Evolutionary conservation across 1,140 invertebrate genomes (phyloP), one percentile per base, ranked within the genome.

Genomic region (Melipona quadrifasciata): DNA sequence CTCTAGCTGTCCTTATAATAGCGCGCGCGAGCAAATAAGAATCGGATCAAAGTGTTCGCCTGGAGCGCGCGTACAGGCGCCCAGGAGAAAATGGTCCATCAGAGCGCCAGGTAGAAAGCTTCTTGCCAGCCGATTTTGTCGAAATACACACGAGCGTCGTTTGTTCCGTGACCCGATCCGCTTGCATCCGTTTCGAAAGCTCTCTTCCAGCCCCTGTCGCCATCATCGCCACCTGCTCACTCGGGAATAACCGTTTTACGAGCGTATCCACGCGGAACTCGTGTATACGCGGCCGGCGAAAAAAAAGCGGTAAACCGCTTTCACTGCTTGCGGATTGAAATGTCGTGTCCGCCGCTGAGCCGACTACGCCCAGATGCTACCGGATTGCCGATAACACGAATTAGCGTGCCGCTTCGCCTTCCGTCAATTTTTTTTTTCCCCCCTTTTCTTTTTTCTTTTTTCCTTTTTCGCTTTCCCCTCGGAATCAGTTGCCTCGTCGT

Each of bases 161-260:
- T 68, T 57, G 71, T 82, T 39, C 64, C 58, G 73, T 65, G 34
- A 57, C 73, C 64, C 39, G 80, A 82, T 82, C 80, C 82, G 64
- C 65, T 80, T 78, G 82, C 74, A 78, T 87, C 67, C 84, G 57
- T 67, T 74, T 61, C 57, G 70, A 70, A 64, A 78, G 53, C 73
- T 51, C 58, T n/a, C 71, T 67, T 51, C 51, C 87, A 70, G 39
- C 77, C 79, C 61, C 75, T 77, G 55, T 84, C 86, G 77, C 87
- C 86, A 85, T 86, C 88, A 83, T 73, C 78, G 87, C 88, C 88
- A 89, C 81, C 80, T 89, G 88, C 79, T 89, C 88, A 73, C 84
- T 78, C 81, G 87, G 88, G 82, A 89, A 90, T 90, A 89, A 89
- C 88, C 85, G 39, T 89, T 89, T 89, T 89, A 89, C 87, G 78